Base-by-base conservation (phyloP, 2,888 invertebrate species). In the Brassicogethes aeneus region DNA sequence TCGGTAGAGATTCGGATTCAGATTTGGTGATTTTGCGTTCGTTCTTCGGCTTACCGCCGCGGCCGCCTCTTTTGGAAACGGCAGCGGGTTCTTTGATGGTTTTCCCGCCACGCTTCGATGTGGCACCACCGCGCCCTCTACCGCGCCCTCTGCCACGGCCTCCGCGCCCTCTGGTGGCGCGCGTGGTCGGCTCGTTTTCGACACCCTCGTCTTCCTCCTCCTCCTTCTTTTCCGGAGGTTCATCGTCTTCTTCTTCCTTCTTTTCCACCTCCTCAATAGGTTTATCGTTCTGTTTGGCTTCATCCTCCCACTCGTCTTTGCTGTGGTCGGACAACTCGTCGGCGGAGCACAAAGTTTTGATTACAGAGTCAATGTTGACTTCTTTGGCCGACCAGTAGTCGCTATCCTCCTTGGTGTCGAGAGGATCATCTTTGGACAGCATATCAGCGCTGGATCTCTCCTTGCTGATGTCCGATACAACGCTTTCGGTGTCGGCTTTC, bases 351-450 rank as follows among this genome's bases (percentile, higher is more conserved):
- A 82, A 62, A 1, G 81, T 81, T 64, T 86, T 85, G 46, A 87
- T 86, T 2, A 87, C 86, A 14, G 85, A 85, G 51, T 86, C 85
- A 48, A 85, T 83, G 56, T 85, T 85, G 1, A 85, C 74, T 57
- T 85, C 85, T 63, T 85, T 85, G 3, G 82, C 80, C 23, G 82
- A 82, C 85, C 85, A 86, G 52, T 80, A 81, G 54, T 85, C 82
- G 29, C 51, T 57, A 15, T 57, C 56, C 45, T 58, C 66, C 50
- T 81, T 76, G 17, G 73, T 73, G 53, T 74, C 74, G 41, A 61
- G 59, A 2, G 65, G 64, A 50, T 73, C 72, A 35, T 73, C 73
- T 50, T 71, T 72, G 2, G 59, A 52, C 2, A 57, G 51, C 34
- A 64, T 58, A 45, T 66, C 66, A 16, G 59, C 59, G 46, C 61